phyloP scores from a whole-genome alignment of 1,140 invertebrate species.

The Helicoverpa armigera region DNA sequence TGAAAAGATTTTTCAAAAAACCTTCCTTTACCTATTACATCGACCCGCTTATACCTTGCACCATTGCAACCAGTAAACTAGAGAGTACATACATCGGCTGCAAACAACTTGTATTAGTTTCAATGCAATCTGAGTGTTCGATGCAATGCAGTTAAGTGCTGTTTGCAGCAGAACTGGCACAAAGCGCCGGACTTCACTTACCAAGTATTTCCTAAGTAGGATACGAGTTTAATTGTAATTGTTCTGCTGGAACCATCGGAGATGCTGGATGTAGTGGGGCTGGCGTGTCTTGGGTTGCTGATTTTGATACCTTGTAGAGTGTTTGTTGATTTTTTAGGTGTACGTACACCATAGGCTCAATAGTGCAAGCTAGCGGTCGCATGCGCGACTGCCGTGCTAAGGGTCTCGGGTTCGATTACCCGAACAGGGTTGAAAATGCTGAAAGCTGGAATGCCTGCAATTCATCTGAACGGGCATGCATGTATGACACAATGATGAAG shows the following conservation, averaged over 20 bases:
- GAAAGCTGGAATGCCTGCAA: too few relatives aligned
- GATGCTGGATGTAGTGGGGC: neutral
- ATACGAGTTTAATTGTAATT: slow-evolving; percentile 34
- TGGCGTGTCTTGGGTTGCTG: neutral
- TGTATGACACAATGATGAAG: too few relatives aligned
- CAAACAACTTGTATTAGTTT: slow-evolving; percentile 46
- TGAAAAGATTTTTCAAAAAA: too few relatives aligned
- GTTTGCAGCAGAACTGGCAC: slow-evolving; percentile 12
- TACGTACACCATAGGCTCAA: too few relatives aligned
- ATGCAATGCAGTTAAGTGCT: slow-evolving; percentile 41
- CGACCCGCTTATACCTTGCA: neutral
- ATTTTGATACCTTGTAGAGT: too few relatives aligned
- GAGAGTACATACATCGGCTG: slow-evolving; percentile 31
- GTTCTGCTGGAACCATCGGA: slow-evolving; percentile 1
- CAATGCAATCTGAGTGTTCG: slow-evolving; percentile 44
- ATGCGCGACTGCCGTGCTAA: too few relatives aligned
- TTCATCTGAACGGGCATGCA: too few relatives aligned
- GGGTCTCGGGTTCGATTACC: too few relatives aligned
- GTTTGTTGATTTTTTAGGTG: too few relatives aligned
- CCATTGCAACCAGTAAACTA: slow-evolving; percentile 9
- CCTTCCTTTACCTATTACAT: neutral
- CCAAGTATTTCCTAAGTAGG: slow-evolving; percentile 29
- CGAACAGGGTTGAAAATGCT: too few relatives aligned
- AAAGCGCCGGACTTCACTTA: slow-evolving; percentile 30
- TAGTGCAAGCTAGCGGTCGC: too few relatives aligned